Percentiles rank a stretch among this genome's conserved stretches.
phyloP scores from a whole-genome alignment of 1,140 invertebrate species.

The Drosophila takahashii region DNA sequence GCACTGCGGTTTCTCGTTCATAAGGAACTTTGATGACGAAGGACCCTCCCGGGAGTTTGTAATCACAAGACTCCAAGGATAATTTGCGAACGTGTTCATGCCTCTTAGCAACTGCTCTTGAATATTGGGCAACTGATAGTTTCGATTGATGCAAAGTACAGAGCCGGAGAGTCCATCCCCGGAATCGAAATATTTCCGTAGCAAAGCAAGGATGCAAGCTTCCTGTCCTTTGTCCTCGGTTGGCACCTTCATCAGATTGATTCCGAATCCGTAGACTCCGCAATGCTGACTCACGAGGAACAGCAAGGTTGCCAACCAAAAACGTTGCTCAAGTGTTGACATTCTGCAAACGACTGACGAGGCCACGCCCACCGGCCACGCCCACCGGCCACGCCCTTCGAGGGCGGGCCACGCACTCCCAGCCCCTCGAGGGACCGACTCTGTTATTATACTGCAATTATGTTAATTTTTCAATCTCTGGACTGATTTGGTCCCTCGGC shows the following conservation, averaged over 20 bases:
- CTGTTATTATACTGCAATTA: slow-evolving; percentile 73
- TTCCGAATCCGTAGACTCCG: slow-evolving; percentile 52
- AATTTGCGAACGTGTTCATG: slow-evolving; percentile 23
- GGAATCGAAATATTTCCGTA: slow-evolving; percentile 73
- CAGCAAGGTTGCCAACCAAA: slow-evolving; percentile 29
- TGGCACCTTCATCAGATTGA: slow-evolving; percentile 67
- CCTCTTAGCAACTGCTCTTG: slow-evolving; percentile 56
- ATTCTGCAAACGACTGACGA: slow-evolving; percentile 57
- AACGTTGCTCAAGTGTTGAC: slow-evolving; percentile 44
- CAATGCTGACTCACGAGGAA: slow-evolving; percentile 10
- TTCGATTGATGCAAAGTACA: slow-evolving; percentile 63
- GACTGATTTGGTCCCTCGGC: slow-evolving; percentile 32
- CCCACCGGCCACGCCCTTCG: slow-evolving; percentile 29
- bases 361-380: too few species aligned
- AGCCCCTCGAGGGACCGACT: slow-evolving; percentile 31
- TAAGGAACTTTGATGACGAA: not conserved
- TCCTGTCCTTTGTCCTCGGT: slow-evolving; percentile 44
- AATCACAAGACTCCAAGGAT: slow-evolving; percentile 62
- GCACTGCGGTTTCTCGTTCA: slow-evolving; percentile 76
- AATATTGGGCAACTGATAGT: slow-evolving; percentile 33
- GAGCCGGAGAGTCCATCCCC: slow-evolving; percentile 65
- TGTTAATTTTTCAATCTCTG: slow-evolving; percentile 68
- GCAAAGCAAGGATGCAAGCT: slow-evolving; percentile 62
- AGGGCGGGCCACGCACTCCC: slow-evolving; percentile 23
- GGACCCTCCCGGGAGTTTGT: slow-evolving; percentile 20